Evolutionary conservation across 2,113 vertebrate species (phyloP), one percentile per base, ranked within the genome.

Genomic region (Neolamprologus sp.): DNA sequence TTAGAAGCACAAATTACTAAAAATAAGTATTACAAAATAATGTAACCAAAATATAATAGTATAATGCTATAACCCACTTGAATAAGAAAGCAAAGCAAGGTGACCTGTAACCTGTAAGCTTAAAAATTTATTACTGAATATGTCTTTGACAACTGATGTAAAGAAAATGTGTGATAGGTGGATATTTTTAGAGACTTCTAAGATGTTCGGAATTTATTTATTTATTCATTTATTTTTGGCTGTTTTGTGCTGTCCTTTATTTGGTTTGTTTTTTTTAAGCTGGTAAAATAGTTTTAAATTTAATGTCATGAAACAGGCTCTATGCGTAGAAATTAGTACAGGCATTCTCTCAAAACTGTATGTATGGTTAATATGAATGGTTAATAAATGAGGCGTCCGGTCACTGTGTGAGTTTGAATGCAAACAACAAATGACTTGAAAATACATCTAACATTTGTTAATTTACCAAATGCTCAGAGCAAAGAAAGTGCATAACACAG

Each of bases 401-500:
- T 40, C 45, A 71, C 3, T 6, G 28, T 16, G 3, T 51, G 45
- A 53, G 33, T 73, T 75, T 17, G 4, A 55, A 21, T 6, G 65
- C 51, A 33, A 75, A 55, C 35, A n/a, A 53, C 23, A 73, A 55
- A 57, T 84, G 45, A 51, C n/a, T 83, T 54, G 23, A 28, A 55
- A 47, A 47, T 40, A 40, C 42, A 63, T 60, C 47, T 49, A n/a
- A 57, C 16, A 78, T 78, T 30, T 78, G 73, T 78, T 13, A n/a
- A 28, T 49, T 49, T 49, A 78, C 26, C 33, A 63, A 84, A 82
- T 10, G 51, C 81, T 88, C 13, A 16, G 51, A 89, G 92, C 86
- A 87, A 91, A 80, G 17, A 81, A 84, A 88, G 63, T 33, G 80
- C 86, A 93, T 80, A 85, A 88, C 89, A 83, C 81, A 88, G 55